Evolutionary conservation across 2,888 invertebrate species (phyloP), one percentile per base, ranked within the genome.

Genomic region (Schizotus pectinicornis): DNA sequence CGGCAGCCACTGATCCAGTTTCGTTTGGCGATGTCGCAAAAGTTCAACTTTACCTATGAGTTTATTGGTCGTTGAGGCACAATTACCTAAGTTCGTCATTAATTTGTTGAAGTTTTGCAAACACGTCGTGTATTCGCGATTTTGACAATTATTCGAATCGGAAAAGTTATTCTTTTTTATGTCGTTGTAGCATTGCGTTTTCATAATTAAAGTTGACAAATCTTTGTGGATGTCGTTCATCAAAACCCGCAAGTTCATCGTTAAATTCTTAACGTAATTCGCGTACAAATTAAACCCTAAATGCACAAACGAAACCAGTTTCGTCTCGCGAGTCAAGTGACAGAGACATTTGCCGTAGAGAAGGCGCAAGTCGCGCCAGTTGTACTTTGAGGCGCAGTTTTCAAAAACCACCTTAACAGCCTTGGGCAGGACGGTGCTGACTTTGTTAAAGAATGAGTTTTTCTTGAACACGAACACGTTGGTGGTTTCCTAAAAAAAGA

Each of bases 291-390:
- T 7, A 47, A 67, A 67, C 36, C 67, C 56, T 7, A 55, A 48
- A 45, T 48, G 56, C 34, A 69, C 60, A 5, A 52, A 32, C 9
- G 48, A 8, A 5, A 65, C 43, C 8, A 59, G 47, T 38, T 53
- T 59, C 14, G 59, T 58, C 55, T 72, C 67, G 7, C 47, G 63
- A 11, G 59, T 57, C 11, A 73, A 54, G 22, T 62, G 71, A 50
- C 62, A 70, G 12, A 74, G 56, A 6, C 62, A 53, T 56, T 74
- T 68, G 32, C 66, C 56, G 56, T 67, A 73, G 3, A 72, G 51
- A 3, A 52, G 56, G 30, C 45, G 62, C 34, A 61, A 52, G 57
- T 56, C 58, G 49, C 37, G 48, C 61, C 62, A 65, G 9, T 39
- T 47, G 63, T 67, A 59, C 62, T 62, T 7, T 61, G 64, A 32